Evolutionary conservation across 1,140 invertebrate species (phyloP).

Genomic region (Trypoxylus dichotomus): DNA sequence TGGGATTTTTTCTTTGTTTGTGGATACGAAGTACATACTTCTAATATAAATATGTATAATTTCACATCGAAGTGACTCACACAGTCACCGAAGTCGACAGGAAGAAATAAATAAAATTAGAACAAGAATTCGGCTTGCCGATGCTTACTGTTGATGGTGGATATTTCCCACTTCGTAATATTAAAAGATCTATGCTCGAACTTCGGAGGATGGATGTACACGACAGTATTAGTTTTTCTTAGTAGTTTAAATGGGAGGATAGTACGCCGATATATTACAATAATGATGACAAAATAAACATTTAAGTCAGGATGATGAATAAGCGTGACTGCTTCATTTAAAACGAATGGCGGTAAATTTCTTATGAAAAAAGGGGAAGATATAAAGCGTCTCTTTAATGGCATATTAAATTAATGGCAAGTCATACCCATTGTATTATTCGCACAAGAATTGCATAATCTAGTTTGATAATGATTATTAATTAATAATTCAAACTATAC

Average conservation of each 20-base stretch:
- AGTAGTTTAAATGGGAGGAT: not conserved
- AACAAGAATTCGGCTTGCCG: slow-evolving; percentile 30
- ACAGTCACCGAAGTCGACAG: slow-evolving; percentile 26
- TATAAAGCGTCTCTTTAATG: too few species aligned
- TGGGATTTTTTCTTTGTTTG: not conserved
- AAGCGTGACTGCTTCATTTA: not conserved
- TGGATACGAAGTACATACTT: not conserved
- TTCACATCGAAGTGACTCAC: not conserved
- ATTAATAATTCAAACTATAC: too few species aligned
- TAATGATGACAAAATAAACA: not conserved
- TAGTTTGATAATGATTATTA: too few species aligned
- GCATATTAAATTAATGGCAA: too few species aligned
- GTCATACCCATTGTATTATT: too few species aligned
- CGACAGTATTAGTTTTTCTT: slow-evolving; percentile 1
- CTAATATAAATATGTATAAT: slow-evolving; percentile 1
- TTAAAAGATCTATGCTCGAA: not conserved
- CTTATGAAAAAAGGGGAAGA: too few species aligned
- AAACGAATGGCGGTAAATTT: too few species aligned
- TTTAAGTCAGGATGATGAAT: not conserved
- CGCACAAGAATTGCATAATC: too few species aligned
- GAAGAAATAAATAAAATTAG: slow-evolving; percentile 34
- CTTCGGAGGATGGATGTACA: not conserved
- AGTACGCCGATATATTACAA: not conserved
- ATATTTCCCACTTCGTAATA: not conserved
- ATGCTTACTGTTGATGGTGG: not conserved